Evolutionary conservation across 2,888 invertebrate genomes (phyloP), one percentile per base, ranked within the genome.

Genomic region (Drosophila eohydei): DNA sequence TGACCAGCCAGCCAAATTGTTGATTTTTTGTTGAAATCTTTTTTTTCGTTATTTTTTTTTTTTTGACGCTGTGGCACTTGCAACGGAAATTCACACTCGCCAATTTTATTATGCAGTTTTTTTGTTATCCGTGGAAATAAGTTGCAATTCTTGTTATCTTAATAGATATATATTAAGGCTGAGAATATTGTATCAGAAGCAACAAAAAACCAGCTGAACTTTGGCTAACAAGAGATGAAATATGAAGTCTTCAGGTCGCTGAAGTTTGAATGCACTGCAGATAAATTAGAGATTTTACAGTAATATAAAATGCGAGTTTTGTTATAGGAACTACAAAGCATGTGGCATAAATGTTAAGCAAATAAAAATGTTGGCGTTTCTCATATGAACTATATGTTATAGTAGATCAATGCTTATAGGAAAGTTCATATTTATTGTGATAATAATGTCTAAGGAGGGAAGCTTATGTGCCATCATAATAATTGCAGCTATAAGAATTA

Each of bases 11-110:
- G 85, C 68, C 72, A 74, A 78, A 66, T 72, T 71, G 71, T 73
- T 75, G 69, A 57, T 60, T 32, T 61, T 69, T 63, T 55, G 62
- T 43, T 54, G 9, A 21, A 36, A 36, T 52, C 3, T 30, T 28
- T 32, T 16, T 14, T 8, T 44, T 44, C 46, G 64, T 48, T 3
- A 11, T 46, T 55, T 28, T 12, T 46, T 40, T 36, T 28, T 43
- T 28, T 68, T 34, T 66, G 30, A 11, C 48, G 9, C 46, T 69
- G 71, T 74, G 71, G 59, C 71, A 62, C 43, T 71, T 68, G 57
- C 78, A 81, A 58, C 86, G 90, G 88, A 90, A 89, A 89, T 86
- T 90, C 89, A 80, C 86, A 88, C 81, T 89, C 64, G 80, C 71
- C 71, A 80, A 81, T 84, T 86, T 83, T 71, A 81, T 83, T 86